These are phyloP conservation scores for Tychaedon coryphoeus DNA, from an alignment of 2,113 vertebrate species.

Conservation along the genomic window DNA sequence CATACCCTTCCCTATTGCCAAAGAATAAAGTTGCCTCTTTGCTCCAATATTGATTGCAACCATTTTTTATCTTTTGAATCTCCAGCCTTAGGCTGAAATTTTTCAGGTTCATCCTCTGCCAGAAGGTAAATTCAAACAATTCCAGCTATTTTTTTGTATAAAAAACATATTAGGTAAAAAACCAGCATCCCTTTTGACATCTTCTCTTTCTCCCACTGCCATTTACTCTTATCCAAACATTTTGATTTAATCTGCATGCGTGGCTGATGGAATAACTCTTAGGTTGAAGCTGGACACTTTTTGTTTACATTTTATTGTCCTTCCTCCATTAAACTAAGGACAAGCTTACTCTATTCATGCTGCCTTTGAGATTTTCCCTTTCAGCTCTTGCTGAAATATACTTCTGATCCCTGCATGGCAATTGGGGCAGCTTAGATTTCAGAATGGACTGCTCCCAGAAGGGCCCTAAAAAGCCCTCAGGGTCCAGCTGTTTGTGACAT, in stretches of 20 bases:
- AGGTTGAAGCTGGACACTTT: neutral
- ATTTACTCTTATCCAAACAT: neutral
- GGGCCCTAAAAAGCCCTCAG: neutral
- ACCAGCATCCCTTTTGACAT: neutral
- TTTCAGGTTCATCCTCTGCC: neutral
- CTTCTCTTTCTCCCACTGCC: neutral
- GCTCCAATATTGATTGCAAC: neutral
- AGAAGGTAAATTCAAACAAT: neutral
- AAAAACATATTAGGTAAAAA: neutral
- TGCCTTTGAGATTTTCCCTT: constrained; percentile 1
- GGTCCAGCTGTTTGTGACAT: neutral
- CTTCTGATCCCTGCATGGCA: neutral
- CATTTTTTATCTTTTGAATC: neutral
- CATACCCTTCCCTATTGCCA: neutral
- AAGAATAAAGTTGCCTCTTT: neutral
- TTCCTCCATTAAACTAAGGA: neutral
- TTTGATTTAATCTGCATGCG: neutral
- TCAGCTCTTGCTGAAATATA: neutral
- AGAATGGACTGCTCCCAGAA: neutral
- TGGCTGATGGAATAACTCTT: neutral
- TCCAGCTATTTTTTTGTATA: neutral
- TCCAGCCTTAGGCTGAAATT: neutral
- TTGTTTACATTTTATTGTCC: neutral
- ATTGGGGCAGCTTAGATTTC: neutral
- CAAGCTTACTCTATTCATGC: neutral